phyloP scores from a whole-genome alignment of 1,140 invertebrate genomes.

The Plutomurus gul region DNA sequence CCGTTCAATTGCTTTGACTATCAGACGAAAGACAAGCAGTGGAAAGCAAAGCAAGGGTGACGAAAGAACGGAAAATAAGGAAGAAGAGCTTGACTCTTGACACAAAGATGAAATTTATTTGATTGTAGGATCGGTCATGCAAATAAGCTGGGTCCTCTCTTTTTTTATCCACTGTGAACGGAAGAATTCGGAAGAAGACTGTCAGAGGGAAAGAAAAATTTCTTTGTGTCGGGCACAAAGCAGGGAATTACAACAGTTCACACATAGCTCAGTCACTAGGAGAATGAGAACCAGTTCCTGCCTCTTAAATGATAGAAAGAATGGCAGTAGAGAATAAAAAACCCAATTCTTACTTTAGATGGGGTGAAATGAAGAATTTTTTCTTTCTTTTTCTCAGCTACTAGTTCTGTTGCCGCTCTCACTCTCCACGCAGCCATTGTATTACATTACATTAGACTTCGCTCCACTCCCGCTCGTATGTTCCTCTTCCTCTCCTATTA shows the following conservation, averaged over 20 bases:
- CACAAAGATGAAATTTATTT: slow-evolving; percentile 43
- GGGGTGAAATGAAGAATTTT: slow-evolving; percentile 45
- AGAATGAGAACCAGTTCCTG: slow-evolving; percentile 10
- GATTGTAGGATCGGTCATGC: slow-evolving; percentile 50
- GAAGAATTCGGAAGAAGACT: slow-evolving; percentile 24
- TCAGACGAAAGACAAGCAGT: slow-evolving; percentile 4
- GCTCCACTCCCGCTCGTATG: not conserved
- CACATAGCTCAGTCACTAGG: slow-evolving; percentile 15
- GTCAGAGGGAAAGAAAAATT: slow-evolving; percentile 32
- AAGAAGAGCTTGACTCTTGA: slow-evolving; percentile 25
- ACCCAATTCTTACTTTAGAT: not conserved
- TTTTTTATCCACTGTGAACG: not conserved
- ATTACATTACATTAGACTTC: not conserved
- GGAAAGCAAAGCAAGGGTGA: not conserved
- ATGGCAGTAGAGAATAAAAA: not conserved
- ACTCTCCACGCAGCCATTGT: not conserved
- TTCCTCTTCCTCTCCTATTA: slow-evolving; percentile 27
- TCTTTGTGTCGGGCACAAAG: slow-evolving; percentile 38
- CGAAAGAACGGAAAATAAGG: slow-evolving; percentile 20
- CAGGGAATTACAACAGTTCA: slow-evolving; percentile 40
- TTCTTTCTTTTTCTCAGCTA: slow-evolving; percentile 27
- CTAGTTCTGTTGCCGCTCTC: not conserved
- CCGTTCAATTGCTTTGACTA: slow-evolving; percentile 33
- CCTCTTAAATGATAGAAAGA: slow-evolving; percentile 26
- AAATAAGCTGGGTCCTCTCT: slow-evolving; percentile 37